Base-by-base conservation (phyloP, 2,797 vertebrate species). In the Oryzias dopingdopingensis region DNA sequence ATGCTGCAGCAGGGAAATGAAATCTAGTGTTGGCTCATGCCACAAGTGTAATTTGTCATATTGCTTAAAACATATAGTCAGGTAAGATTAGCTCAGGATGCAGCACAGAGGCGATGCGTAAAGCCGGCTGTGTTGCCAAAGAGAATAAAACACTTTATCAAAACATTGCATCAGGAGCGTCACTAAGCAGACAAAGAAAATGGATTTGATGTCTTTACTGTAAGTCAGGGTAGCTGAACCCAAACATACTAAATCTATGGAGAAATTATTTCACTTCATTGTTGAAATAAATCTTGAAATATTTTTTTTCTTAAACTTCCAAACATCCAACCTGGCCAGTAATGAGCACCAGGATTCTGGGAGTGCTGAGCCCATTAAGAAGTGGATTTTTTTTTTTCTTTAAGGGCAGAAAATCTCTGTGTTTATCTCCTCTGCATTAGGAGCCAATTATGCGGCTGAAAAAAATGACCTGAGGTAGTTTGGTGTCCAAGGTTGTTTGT, bases 381-480 rank as follows among this genome's bases (percentile, higher is more conserved):
- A 62, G 52, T 14, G 61, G 55, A 1, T 37, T 67, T 68, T 52
- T 63, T 63, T 65, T 55, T 57, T 70, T 82, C 65, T 70, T 81
- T 76, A 59, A 74, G 72, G 74, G 77, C 66, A 78, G 62, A 78
- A 83, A 76, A 76, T 75, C 62, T 84, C 76, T 76, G 54, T 59
- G 70, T 84, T 82, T 87, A 81, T 76, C 79, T 79, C 62, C 42
- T 79, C 49, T 74, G 76, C 79, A 76, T 85, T 82, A 86, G 70
- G 61, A 82, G 75, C 80, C 85, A 88, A 89, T 90, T 88, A 88
- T 74, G 80, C 61, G 54, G 70, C 74, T 81, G 79, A 80, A 86
- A 56, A 86, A 86, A 80, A 85, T 80, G 79, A 86, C 85, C 78
- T 13, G 63, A 47, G 79, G 82, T 82, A 80, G 80, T 83, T 81